A percentile compares a stretch with the other conserved stretches of the same genome.
Evolutionary conservation across 2,888 invertebrate genomes (phyloP).

Genomic region (Neocrepidodera transversa): DNA sequence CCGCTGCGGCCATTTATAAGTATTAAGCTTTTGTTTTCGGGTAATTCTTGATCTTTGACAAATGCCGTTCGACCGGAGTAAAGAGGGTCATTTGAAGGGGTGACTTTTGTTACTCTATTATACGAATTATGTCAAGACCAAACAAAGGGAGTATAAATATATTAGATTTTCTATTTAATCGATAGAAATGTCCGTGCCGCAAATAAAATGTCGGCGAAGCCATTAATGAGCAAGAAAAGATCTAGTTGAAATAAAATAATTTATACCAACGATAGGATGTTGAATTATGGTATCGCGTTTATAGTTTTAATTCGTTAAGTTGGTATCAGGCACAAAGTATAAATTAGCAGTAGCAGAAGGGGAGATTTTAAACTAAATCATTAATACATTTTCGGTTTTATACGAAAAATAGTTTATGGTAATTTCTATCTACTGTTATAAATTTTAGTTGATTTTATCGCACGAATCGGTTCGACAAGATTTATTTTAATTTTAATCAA

Average conservation of each 20-base stretch:
- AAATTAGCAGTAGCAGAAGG: slow-evolving; percentile 46
- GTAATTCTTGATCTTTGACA: slow-evolving; percentile 41
- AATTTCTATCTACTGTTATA: slow-evolving; percentile 30
- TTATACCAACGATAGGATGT: slow-evolving; percentile 45
- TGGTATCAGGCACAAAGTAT: slow-evolving; percentile 50
- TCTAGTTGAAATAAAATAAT: slow-evolving; percentile 45
- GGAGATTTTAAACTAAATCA: slow-evolving; percentile 45
- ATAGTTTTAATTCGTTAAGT: slow-evolving; percentile 50
- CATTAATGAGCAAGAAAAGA: slow-evolving; percentile 44
- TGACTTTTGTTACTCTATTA: neutral
- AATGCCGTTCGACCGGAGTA: slow-evolving; percentile 22
- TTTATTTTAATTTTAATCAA: neutral
- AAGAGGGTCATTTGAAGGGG: neutral
- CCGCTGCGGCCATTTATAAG: slow-evolving; percentile 47
- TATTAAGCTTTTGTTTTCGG: slow-evolving; percentile 46
- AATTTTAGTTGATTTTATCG: slow-evolving; percentile 29
- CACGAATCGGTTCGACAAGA: slow-evolving; percentile 4
- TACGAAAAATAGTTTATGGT: slow-evolving; percentile 34
- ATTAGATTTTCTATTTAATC: too few species aligned
- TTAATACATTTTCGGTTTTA: slow-evolving; percentile 36
- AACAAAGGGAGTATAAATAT: too few species aligned
- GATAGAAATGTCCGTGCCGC: neutral
- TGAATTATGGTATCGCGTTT: slow-evolving; percentile 50
- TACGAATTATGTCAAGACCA: too few species aligned
- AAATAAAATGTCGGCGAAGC: slow-evolving; percentile 20